Conservation (phyloP, 2,797 vertebrate genomes). For the Pseudocheirus occidentalis region DNA sequence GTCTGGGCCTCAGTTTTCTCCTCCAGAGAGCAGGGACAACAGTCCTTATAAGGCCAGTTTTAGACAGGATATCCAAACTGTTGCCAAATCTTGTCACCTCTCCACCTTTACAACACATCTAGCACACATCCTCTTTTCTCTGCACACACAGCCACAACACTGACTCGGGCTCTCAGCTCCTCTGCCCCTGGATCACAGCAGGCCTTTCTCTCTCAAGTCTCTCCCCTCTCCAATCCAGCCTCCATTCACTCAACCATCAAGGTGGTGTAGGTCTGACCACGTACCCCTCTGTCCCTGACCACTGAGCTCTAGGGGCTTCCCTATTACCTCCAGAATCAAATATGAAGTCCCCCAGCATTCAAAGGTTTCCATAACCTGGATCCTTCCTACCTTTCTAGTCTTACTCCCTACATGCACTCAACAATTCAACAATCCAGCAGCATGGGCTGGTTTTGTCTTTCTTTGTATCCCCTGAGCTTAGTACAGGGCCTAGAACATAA, state of each 20-base stretch:
- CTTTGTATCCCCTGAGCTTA: not conserved
- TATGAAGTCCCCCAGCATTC: not conserved
- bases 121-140: slow-evolving; percentile 3
- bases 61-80: not conserved
- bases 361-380: not conserved
- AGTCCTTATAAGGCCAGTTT: not conserved
- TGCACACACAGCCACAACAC: not conserved
- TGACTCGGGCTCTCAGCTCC: not conserved
- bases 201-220: not conserved
- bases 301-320: not conserved
- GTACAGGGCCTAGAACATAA: not conserved
- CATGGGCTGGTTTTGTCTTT: not conserved
- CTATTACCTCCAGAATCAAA: not conserved
- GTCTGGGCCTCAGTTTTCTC: not conserved
- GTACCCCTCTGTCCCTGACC: not conserved
- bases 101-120: not conserved
- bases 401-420: not conserved
- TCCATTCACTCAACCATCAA: not conserved
- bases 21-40: not conserved
- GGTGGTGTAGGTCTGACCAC: not conserved
- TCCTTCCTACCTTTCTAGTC: not conserved
- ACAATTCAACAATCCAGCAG: not conserved
- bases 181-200: not conserved
- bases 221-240: not conserved
- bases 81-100: not conserved